Conservation (phyloP, 2,113 vertebrate species). For the Origma solitaria region DNA sequence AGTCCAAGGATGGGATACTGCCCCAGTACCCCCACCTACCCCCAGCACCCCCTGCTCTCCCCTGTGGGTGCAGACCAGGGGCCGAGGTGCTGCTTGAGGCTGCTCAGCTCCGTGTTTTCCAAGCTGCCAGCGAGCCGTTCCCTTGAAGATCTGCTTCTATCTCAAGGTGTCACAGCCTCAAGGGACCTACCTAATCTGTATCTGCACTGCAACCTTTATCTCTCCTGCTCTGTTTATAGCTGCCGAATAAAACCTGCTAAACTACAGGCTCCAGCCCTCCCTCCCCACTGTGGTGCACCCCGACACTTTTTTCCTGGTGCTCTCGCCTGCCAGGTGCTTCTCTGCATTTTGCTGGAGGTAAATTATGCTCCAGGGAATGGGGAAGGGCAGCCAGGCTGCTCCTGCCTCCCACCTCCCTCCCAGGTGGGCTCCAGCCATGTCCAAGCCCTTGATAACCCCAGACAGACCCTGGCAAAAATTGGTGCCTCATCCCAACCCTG, state of each 20-base stretch:
- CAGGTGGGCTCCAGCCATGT: neutral
- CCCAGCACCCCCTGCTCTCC: neutral
- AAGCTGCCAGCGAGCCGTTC: conserved; percentile 57
- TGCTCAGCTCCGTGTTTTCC: conserved; percentile 35
- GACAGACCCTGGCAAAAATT: neutral
- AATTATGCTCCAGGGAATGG: neutral
- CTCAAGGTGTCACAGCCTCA: conserved; percentile 59
- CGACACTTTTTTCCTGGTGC: neutral
- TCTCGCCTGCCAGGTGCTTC: conserved; percentile 13
- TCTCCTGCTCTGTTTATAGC: conserved; percentile 59
- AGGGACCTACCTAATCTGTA: conserved; percentile 64
- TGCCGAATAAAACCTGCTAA: conserved; percentile 51
- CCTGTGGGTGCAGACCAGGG: neutral
- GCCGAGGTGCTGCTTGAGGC: neutral
- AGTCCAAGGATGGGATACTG: neutral
- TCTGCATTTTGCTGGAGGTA: neutral
- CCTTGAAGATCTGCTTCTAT: conserved; percentile 58
- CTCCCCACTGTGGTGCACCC: neutral
- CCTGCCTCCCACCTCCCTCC: neutral
- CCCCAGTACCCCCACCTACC: neutral
- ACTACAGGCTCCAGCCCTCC: conserved; percentile 6
- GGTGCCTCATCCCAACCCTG: neutral
- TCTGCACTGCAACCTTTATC: conserved; percentile 62
- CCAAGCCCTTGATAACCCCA: neutral
- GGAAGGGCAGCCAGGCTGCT: neutral